Conservation (phyloP, 2,113 vertebrate genomes). For the Oryzias melastigma region DNA sequence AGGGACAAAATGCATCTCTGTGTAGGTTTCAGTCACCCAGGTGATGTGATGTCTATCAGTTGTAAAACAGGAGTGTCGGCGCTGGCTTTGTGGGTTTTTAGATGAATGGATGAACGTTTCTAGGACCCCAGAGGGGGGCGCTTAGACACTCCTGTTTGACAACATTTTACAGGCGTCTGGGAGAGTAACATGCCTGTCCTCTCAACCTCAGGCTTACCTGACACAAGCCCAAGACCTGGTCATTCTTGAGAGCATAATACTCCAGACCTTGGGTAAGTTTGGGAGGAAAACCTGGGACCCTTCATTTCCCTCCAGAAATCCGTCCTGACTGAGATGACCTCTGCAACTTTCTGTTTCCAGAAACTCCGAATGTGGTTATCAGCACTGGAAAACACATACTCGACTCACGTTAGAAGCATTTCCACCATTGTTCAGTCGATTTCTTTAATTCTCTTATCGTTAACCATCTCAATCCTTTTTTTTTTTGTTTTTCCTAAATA, state of each 20-base stretch:
- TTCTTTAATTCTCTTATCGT: slow-evolving; percentile 18
- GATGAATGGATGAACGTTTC: slow-evolving; percentile 6
- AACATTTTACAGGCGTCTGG: slow-evolving; percentile 61
- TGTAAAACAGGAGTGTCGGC: slow-evolving; percentile 37
- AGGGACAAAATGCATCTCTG: slow-evolving; percentile 66
- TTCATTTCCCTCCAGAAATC: slow-evolving; percentile 62
- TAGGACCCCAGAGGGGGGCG: background rate
- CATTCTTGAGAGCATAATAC: slow-evolving; percentile 99
- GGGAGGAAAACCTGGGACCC: slow-evolving; percentile 69
- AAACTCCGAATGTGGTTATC: slow-evolving; percentile 30
- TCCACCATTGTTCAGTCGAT: slow-evolving; percentile 12
- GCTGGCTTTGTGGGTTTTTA: slow-evolving; percentile 1
- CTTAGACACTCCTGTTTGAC: slow-evolving; percentile 43
- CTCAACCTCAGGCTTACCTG: slow-evolving; percentile 94
- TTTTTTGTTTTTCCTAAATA: slow-evolving; percentile 1
- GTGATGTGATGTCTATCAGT: slow-evolving; percentile 36
- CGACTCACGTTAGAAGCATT: slow-evolving; percentile 22
- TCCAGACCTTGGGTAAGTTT: slow-evolving; percentile 99
- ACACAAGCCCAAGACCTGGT: slow-evolving; percentile 99
- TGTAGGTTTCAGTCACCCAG: slow-evolving; percentile 25
- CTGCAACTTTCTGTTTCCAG: slow-evolving; percentile 66
- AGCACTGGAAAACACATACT: slow-evolving; percentile 38
- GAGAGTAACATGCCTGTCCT: slow-evolving; percentile 89
- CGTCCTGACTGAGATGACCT: slow-evolving; percentile 58
- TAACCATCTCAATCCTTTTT: slow-evolving; percentile 17